Evolutionary conservation across 2,888 invertebrate species (phyloP).

Genomic region (Lepidocyrtoides sp.): DNA sequence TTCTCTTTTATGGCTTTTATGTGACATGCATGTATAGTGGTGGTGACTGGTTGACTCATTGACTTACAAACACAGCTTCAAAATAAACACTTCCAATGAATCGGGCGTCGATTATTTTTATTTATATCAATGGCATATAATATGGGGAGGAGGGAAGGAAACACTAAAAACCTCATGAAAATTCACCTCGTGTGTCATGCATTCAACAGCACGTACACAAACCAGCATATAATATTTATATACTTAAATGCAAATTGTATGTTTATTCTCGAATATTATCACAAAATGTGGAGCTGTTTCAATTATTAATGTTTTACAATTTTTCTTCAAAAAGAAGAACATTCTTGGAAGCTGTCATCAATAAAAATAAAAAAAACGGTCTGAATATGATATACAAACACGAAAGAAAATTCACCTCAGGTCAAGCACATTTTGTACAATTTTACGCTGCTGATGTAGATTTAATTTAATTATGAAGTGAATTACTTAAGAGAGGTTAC

Average conservation of each 20-base stretch:
- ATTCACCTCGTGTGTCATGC: neutral
- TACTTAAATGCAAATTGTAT: neutral
- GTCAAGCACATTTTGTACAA: too few relatives aligned
- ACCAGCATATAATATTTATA: too few relatives aligned
- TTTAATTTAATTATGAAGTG: too few relatives aligned
- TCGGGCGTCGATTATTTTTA: neutral
- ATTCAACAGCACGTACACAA: neutral
- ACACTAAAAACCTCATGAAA: neutral
- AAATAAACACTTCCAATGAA: conserved; percentile 6
- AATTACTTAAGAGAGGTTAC: neutral
- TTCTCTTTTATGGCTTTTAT: neutral
- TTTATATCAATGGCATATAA: too few relatives aligned
- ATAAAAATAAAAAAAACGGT: too few relatives aligned
- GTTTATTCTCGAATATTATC: neutral
- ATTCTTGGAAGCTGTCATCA: too few relatives aligned
- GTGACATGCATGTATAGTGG: too few relatives aligned
- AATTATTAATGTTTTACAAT: neutral
- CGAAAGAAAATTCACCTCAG: too few relatives aligned
- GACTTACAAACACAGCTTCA: neutral
- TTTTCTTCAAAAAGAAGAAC: neutral
- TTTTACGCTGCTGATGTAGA: too few relatives aligned
- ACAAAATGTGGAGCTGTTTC: neutral
- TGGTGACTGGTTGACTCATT: conserved; percentile 1
- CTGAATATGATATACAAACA: too few relatives aligned
- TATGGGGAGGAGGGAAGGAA: neutral